Evolutionary conservation across 1,140 invertebrate species (phyloP).

Genomic region (Portunus trituberculatus): DNA sequence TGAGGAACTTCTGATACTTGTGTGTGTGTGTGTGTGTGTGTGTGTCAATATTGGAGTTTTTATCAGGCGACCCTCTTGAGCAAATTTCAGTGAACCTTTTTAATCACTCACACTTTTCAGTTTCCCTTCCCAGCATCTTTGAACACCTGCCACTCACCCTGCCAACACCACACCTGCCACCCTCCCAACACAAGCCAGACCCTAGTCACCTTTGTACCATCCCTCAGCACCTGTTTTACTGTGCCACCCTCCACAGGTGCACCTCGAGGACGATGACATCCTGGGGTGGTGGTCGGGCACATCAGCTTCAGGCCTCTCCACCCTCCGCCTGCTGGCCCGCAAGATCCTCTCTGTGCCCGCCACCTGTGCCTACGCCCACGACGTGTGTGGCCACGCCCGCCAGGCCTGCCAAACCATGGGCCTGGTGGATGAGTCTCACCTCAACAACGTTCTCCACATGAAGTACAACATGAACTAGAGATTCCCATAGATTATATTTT

Average conservation of each 20-base stretch:
- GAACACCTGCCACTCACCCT: too few relatives aligned
- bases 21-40: too few relatives aligned
- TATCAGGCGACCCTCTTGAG: too few relatives aligned
- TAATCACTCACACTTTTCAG: too few relatives aligned
- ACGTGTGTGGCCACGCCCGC: constrained; percentile 71
- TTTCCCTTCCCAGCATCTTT: too few relatives aligned
- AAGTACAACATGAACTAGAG: constrained; percentile 77
- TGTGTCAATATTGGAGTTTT: too few relatives aligned
- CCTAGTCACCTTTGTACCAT: too few relatives aligned
- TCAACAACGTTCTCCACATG: constrained; percentile 77
- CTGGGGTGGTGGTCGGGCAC: constrained; percentile 77
- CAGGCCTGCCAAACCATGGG: constrained; percentile 73
- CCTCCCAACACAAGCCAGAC: too few relatives aligned
- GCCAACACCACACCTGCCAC: too few relatives aligned
- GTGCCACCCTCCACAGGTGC: constrained; percentile 60
- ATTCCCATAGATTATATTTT: constrained; percentile 16
- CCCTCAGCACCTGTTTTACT: neutral
- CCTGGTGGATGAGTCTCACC: constrained; percentile 67
- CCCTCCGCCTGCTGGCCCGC: constrained; percentile 72
- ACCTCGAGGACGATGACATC: constrained; percentile 77
- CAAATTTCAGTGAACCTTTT: too few relatives aligned
- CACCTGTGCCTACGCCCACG: constrained; percentile 76
- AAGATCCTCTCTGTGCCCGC: constrained; percentile 76
- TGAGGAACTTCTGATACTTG: too few relatives aligned
- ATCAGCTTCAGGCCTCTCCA: constrained; percentile 76